Evolutionary conservation across 2,113 vertebrate species (phyloP), one percentile per base, ranked within the genome.

Genomic region (Saguinus imperator): DNA sequence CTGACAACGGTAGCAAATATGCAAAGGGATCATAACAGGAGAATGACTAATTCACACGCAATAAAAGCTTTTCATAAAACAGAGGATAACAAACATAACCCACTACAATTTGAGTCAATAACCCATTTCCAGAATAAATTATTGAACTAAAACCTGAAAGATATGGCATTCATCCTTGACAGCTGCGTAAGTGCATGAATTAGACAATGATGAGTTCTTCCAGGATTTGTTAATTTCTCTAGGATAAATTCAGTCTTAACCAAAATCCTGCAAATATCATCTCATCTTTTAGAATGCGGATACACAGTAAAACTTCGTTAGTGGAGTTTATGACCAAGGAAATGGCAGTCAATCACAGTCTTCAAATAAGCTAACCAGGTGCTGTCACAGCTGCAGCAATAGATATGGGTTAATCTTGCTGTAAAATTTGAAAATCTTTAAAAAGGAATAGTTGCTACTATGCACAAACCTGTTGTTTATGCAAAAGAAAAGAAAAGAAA

Each of bases 121-220:
- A 35, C 45, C 16, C 40, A 50, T 68, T 57, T 13, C 21, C 8
- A 72, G 61, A 40, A 52, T 7, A 86, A 48, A 77, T 29, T 10
- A 73, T 40, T 84, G 10, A 94, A 35, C 40, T 68, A 50, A 89
- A 61, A 52, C 17, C 23, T 23, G 20, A 40, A 68, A 43, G 21
- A 4, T 6, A 6, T 1, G 11, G 11, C 35, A 29, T 43, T 45
- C 3, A 45, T 64, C 20, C 10, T 7, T 29, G 66, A 40, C 10
- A 57, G 64, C 43, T 27, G 21, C 13, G 1, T 8, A 58, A 13
- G 1, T 0, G 32, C 35, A 88, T 25, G 48, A 0, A 0, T 57
- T 29, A 5, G 25, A 87, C 86, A 87, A 68, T 1, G 50, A 77
- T 50, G 32, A 27, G 0, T 93, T 57, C 9, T 93, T 25, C 45